Conservation (phyloP, 2,888 invertebrate species). For the Crossocerus cetratus region DNA sequence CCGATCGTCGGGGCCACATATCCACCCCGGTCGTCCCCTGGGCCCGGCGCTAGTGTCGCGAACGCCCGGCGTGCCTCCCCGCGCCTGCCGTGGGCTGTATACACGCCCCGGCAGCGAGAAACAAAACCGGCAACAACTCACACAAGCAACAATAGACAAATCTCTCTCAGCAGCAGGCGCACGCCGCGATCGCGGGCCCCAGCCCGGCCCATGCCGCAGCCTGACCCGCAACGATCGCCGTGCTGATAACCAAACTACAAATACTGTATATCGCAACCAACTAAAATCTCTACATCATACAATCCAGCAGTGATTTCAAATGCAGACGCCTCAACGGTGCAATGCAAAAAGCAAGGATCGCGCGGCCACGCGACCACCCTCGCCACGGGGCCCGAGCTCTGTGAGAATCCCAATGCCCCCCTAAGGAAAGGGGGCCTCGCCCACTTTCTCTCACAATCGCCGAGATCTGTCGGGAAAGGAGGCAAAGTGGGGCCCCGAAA, state of each 20-base stretch:
- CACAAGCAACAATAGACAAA: constrained; percentile 71
- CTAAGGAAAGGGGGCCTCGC: no score
- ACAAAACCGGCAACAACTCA: constrained; percentile 69
- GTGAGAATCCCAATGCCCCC: no score
- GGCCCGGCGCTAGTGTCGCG: constrained; percentile 18
- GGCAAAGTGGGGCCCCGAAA: neutral
- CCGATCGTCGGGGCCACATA: no score
- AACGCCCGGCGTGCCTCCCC: constrained; percentile 35
- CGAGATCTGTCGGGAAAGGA: neutral
- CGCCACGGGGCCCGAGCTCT: constrained; percentile 6
- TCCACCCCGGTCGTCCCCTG: neutral
- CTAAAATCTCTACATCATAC: constrained; percentile 52
- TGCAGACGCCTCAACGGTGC: constrained; percentile 57
- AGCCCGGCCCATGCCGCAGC: constrained; percentile 4
- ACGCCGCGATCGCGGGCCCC: constrained; percentile 34
- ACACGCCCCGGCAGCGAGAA: constrained; percentile 64
- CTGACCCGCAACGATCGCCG: constrained; percentile 37
- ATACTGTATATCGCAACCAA: constrained; percentile 23
- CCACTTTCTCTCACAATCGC: no score
- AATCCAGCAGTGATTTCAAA: constrained; percentile 54
- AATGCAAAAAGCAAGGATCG: constrained; percentile 53
- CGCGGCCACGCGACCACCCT: constrained; percentile 29
- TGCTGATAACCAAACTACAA: constrained; percentile 27
- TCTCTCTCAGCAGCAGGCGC: constrained; percentile 50
- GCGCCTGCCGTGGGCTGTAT: constrained; percentile 66